Percentiles rank a stretch among this genome's conserved stretches.
Evolutionary conservation across 2,888 invertebrate genomes (phyloP).

Genomic region (Nemotelus pantherinus): DNA sequence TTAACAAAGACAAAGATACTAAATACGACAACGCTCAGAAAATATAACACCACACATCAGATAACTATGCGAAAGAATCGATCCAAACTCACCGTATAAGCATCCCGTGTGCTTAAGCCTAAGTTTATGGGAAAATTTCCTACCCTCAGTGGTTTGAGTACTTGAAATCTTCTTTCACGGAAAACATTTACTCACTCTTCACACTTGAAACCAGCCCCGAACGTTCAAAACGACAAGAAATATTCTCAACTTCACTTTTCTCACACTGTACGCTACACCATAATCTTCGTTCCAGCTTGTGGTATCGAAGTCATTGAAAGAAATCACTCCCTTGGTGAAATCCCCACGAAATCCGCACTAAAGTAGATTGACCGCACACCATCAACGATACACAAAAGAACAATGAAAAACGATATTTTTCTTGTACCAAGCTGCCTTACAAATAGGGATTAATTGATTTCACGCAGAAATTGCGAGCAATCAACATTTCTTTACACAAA

Average conservation of each 20-base stretch:
- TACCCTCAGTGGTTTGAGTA: neutral
- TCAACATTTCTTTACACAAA: neutral
- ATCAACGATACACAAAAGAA: neutral
- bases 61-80: neutral
- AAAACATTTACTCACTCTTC: slow-evolving; percentile 2
- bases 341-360: slow-evolving; percentile 23
- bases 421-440: neutral
- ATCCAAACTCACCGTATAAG: slow-evolving; percentile 22
- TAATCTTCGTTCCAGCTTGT: slow-evolving; percentile 22
- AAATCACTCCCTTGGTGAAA: neutral
- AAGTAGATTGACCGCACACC: neutral
- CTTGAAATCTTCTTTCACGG: slow-evolving; percentile 1
- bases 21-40: too few relatives aligned
- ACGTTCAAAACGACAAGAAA: neutral
- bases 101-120: slow-evolving; percentile 21
- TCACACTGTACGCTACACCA: slow-evolving; percentile 20
- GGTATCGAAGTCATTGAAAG: slow-evolving; percentile 11
- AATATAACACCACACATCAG: neutral
- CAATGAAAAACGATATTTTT: slow-evolving; percentile 13
- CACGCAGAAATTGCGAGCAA: neutral
- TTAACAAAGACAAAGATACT: too few relatives aligned
- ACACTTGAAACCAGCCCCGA: slow-evolving; percentile 8
- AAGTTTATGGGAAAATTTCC: neutral
- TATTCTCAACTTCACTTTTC: neutral
- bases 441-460: slow-evolving; percentile 28